Evolutionary conservation across 1,140 invertebrate genomes (phyloP).

Genomic region (Coelopa frigida): DNA sequence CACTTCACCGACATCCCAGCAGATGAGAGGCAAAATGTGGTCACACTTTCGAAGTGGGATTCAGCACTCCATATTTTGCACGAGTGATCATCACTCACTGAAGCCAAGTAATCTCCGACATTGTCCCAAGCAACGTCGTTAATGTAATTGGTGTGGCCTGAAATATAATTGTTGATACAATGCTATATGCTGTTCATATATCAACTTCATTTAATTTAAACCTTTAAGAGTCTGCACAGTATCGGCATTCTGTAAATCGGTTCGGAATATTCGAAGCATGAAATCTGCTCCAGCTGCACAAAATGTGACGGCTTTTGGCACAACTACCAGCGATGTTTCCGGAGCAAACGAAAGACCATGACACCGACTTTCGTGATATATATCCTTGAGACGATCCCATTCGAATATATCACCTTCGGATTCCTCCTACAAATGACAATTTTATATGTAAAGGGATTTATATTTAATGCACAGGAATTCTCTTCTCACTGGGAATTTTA

Average conservation of each 20-base stretch:
- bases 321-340: conserved; percentile 52
- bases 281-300: conserved; percentile 52
- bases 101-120: conserved; percentile 60
- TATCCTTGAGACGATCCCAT: conserved; percentile 37
- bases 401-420: conserved; percentile 28
- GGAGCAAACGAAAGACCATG: conserved; percentile 54
- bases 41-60: conserved; percentile 49
- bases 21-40: conserved; percentile 59
- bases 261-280: conserved; percentile 51
- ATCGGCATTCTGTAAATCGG: conserved; percentile 49
- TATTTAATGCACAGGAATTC: background rate
- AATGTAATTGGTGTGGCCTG: conserved; percentile 61
- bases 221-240: conserved; percentile 25
- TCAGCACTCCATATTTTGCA: conserved; percentile 60
- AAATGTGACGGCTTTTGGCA: conserved; percentile 55
- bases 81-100: conserved; percentile 68
- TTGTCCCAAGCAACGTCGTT: conserved; percentile 65
- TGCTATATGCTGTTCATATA: background rate
- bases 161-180: background rate
- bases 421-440: background rate
- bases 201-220: too few species aligned
- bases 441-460: background rate
- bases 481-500: conserved; percentile 30
- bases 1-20: conserved; percentile 62
- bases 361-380: conserved; percentile 49